phyloP scores from a whole-genome alignment of 1,140 invertebrate genomes.

The Drosophila takahashii region DNA sequence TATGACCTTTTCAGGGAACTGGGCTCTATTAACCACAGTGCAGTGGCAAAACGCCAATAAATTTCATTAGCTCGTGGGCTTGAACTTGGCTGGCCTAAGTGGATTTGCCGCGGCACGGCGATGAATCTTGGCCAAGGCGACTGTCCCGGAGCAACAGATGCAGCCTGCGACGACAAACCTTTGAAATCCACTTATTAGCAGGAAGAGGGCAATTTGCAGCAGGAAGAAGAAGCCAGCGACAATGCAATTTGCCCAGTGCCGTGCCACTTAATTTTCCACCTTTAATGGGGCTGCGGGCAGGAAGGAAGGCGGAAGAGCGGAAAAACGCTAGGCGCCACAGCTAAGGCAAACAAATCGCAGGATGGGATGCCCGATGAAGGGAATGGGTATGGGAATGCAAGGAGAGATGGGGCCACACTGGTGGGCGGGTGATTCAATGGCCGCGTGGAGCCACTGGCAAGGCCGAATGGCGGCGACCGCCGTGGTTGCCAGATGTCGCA shows the following conservation, averaged over 20 bases:
- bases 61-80: slow-evolving; percentile 28
- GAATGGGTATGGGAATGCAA: background rate
- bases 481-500: slow-evolving; percentile 50
- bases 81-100: slow-evolving; percentile 41
- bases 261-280: slow-evolving; percentile 59
- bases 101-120: slow-evolving; percentile 19
- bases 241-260: slow-evolving; percentile 64
- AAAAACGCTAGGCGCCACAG: slow-evolving; percentile 44
- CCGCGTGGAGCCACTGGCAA: slow-evolving; percentile 26
- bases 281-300: slow-evolving; percentile 43
- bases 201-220: slow-evolving; percentile 68
- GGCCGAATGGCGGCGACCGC: slow-evolving; percentile 11
- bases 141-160: slow-evolving; percentile 25
- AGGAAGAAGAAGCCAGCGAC: slow-evolving; percentile 56
- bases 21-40: background rate
- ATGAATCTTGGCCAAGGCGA: slow-evolving; percentile 28
- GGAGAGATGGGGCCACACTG: background rate
- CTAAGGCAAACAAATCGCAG: slow-evolving; percentile 39
- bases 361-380: background rate
- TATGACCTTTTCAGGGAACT: background rate
- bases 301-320: slow-evolving; percentile 33
- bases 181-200: slow-evolving; percentile 65
- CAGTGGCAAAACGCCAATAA: slow-evolving; percentile 20
- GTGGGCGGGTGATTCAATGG: slow-evolving; percentile 28
- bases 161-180: slow-evolving; percentile 15